These are phyloP conservation scores for Danio tinwini DNA, from an alignment of 2,797 vertebrate species.

Conservation along the genomic window DNA sequence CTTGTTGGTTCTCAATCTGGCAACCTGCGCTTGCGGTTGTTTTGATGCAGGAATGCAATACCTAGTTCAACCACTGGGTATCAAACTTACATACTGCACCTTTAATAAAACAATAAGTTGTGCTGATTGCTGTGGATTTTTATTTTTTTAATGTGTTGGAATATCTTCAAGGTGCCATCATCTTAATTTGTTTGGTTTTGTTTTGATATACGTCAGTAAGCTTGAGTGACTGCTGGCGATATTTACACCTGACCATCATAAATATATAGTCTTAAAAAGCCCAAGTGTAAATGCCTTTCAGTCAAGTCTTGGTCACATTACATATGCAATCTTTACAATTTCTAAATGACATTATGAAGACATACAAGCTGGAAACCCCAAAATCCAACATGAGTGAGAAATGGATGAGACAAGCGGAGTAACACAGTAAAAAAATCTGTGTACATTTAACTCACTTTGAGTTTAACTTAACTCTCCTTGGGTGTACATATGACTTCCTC, in stretches of 20 bases:
- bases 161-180: constrained; percentile 7
- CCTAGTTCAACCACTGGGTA: no score
- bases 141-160: constrained; percentile 18
- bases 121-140: constrained; percentile 7
- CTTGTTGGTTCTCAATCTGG: no score
- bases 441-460: no score
- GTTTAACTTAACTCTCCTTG: no score
- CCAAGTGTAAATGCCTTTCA: neutral
- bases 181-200: neutral
- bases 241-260: constrained; percentile 22
- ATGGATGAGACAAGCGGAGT: neutral
- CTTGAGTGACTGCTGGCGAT: neutral
- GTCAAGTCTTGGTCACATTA: neutral
- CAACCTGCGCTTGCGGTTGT: no score
- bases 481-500: no score
- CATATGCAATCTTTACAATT: neutral
- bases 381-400: neutral
- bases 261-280: neutral
- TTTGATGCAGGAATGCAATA: no score
- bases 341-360: neutral
- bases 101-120: no score
- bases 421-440: no score
- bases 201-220: constrained; percentile 3
- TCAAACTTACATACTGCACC: no score
- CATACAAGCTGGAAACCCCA: neutral